Base-by-base conservation (phyloP, 2,888 invertebrate genomes). In the Branchinecta sandiegonensis region DNA sequence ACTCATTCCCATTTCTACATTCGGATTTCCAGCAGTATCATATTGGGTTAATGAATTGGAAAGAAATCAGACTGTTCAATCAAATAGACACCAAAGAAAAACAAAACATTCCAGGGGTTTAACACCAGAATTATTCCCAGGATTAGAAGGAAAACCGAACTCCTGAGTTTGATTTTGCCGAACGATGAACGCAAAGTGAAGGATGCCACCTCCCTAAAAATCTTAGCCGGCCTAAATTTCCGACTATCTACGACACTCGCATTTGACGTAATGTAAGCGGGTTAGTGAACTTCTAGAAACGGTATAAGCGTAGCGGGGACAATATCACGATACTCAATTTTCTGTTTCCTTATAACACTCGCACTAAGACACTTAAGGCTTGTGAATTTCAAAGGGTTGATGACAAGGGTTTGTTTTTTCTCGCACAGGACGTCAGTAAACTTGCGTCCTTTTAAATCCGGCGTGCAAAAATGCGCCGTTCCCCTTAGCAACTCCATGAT, bases 361-460 rank as follows among this genome's bases (percentile, higher is more conserved):
- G 94, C 92, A 13, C 94, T 90, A 70, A 92, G 83, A 77, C 94
- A 95, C 75, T 88, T 86, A 73, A 95, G 83, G 70, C 86, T 85
- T 65, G 88, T 87, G 78, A 88, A 88, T 72, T 85, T 84, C 66
- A 90, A 81, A 9, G 88, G 87, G 79, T 89, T 89, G 65, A 89
- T 84, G 72, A 87, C 81, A 68, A 86, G 80, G 71, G 80, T 80
- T 75, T 86, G 86, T 65, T 79, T 47, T 17, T 47, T 47, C 46
- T 65, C 63, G n/a, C 23, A 37, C 14, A 69, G 46, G 37, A 90
- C 79, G 72, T 83, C 83, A 72, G 85, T 84, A 74, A 90, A 89
- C 0, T 90, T 89, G 71, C 86, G 85, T 48, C 88, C 87, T 72
- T 84, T 82, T 77, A 84, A 81, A 81, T 92, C 89, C 73, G 88